Evolutionary conservation across 2,113 vertebrate species (phyloP).

Genomic region (Accipiter virgatus): DNA sequence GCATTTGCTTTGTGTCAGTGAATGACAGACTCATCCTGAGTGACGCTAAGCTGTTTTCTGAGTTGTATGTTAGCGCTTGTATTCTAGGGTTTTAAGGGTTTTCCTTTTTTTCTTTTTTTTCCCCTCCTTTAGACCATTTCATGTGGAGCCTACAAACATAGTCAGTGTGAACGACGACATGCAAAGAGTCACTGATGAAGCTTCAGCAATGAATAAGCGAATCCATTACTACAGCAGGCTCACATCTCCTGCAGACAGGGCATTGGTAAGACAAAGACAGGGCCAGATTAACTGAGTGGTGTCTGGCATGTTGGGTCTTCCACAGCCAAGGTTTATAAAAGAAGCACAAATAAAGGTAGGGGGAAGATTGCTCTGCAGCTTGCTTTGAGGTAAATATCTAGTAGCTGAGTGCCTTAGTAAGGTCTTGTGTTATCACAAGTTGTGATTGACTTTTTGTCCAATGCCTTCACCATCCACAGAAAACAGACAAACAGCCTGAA

Average conservation of each 20-base stretch:
- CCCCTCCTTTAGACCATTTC: conserved; percentile 82
- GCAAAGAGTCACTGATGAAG: conserved; percentile 87
- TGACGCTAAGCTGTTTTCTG: neutral
- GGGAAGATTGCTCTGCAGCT: neutral
- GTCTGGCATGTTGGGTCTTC: neutral
- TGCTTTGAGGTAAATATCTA: neutral
- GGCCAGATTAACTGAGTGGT: neutral
- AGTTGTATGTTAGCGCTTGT: neutral
- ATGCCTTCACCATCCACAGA: neutral
- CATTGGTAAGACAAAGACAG: conserved; percentile 78
- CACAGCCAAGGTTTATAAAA: neutral
- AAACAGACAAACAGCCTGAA: neutral
- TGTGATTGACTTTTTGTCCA: neutral
- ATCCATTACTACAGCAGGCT: conserved; percentile 92
- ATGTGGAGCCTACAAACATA: conserved; percentile 90
- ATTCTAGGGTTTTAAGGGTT: neutral
- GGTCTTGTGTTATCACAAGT: neutral
- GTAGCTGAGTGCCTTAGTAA: neutral
- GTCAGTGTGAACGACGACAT: conserved; percentile 71
- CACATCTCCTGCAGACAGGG: conserved; percentile 80
- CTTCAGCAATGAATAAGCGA: conserved; percentile 90
- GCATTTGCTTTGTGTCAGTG: neutral
- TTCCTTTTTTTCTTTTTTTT: neutral
- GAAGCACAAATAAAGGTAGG: neutral
- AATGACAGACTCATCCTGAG: neutral